Percentiles rank a stretch among this genome's conserved stretches.
Conservation (phyloP, 2,113 vertebrate species). For the Grallaria varia region DNA sequence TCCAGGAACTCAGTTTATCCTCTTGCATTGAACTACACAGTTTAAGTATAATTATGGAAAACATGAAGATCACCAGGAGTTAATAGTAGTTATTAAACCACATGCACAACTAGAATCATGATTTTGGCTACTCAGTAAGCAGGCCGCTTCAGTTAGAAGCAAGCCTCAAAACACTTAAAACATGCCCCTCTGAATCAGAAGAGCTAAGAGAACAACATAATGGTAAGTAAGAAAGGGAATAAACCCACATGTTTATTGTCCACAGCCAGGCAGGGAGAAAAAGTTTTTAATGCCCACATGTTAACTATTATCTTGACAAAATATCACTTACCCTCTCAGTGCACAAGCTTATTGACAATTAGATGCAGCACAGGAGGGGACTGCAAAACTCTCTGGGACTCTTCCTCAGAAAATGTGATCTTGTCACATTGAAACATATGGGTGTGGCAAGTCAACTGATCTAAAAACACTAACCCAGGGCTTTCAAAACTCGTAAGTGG, state of each 20-base stretch:
- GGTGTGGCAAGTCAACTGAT: neutral
- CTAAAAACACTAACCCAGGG: neutral
- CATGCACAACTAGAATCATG: neutral
- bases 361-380: neutral
- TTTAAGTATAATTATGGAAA: neutral
- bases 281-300: neutral
- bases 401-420: neutral
- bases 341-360: neutral
- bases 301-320: neutral
- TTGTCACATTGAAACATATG: neutral
- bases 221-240: neutral
- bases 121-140: neutral
- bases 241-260: neutral
- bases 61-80: neutral
- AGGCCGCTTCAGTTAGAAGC: neutral
- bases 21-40: neutral
- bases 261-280: neutral
- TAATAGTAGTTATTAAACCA: neutral
- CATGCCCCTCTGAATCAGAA: neutral
- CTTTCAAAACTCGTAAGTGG: neutral
- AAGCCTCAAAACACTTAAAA: neutral
- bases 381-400: neutral
- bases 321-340: neutral
- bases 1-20: neutral
- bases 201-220: neutral